phyloP scores from a whole-genome alignment of 2,888 invertebrate species.

The Ophion obscuratus region DNA sequence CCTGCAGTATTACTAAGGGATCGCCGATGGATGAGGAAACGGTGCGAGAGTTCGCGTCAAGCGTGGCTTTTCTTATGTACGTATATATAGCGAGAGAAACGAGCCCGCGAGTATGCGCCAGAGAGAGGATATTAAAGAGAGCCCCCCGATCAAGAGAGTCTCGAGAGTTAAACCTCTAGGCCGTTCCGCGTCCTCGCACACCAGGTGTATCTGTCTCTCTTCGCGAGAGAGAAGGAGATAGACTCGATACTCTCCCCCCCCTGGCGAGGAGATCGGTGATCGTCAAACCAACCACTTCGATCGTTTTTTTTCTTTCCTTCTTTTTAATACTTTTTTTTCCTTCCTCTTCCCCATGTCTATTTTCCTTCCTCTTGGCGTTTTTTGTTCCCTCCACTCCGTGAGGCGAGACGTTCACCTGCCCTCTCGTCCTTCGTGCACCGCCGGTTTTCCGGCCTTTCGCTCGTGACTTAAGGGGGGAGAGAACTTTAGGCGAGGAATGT shows the following conservation, averaged over 20 bases:
- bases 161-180: conserved; percentile 76
- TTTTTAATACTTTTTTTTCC: conserved; percentile 27
- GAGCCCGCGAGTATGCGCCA: conserved; percentile 32
- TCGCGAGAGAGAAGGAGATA: conserved; percentile 57
- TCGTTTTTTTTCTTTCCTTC: conserved; percentile 45
- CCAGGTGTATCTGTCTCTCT: conserved; percentile 76
- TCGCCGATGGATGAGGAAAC: conserved; percentile 54
- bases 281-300: conserved; percentile 61
- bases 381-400: conserved; percentile 28
- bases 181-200: conserved; percentile 84
- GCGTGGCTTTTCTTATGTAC: conserved; percentile 52
- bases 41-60: conserved; percentile 40
- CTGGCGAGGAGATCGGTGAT: conserved; percentile 67
- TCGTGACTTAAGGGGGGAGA: background rate
- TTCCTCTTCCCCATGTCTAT: conserved; percentile 42
- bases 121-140: conserved; percentile 53
- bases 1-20: conserved; percentile 58
- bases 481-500: background rate
- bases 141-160: conserved; percentile 49
- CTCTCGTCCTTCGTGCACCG: conserved; percentile 66
- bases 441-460: conserved; percentile 66
- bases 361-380: conserved; percentile 32
- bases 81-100: conserved; percentile 30
- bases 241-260: conserved; percentile 67
- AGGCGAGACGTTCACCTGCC: conserved; percentile 63